Evolutionary conservation across 2,888 invertebrate genomes (phyloP).

Genomic region (Hedya salicella): DNA sequence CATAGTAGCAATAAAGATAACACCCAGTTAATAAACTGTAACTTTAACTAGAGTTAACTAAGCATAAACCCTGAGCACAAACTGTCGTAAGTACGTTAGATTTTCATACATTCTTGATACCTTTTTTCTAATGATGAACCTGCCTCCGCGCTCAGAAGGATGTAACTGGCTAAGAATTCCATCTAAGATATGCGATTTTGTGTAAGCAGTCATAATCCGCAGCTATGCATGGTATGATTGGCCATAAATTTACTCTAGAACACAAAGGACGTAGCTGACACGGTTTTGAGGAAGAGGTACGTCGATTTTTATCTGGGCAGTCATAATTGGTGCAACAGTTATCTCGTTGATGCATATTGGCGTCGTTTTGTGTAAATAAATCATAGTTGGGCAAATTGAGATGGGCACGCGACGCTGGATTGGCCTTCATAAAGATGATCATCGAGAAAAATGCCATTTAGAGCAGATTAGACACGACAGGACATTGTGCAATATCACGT

Average conservation of each 20-base stretch:
- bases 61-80: neutral
- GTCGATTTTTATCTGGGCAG: neutral
- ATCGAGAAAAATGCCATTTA: neutral
- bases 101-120: neutral
- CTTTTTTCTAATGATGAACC: neutral
- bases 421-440: neutral
- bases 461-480: neutral
- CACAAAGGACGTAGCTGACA: neutral
- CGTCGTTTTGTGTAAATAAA: constrained; percentile 25
- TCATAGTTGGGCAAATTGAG: constrained; percentile 22
- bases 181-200: constrained; percentile 2
- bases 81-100: neutral
- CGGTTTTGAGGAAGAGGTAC: neutral
- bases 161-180: neutral
- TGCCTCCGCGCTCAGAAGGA: neutral
- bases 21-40: constrained; percentile 12
- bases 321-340: constrained; percentile 30
- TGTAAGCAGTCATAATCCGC: constrained; percentile 15
- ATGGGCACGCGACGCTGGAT: constrained; percentile 12
- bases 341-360: constrained; percentile 15
- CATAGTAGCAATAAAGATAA: constrained; percentile 23
- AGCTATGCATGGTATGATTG: constrained; percentile 32
- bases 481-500: neutral
- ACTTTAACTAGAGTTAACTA: constrained; percentile 22
- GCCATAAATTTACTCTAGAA: neutral